phyloP scores from a whole-genome alignment of 2,113 vertebrate species.

The Ifrita kowaldi region DNA sequence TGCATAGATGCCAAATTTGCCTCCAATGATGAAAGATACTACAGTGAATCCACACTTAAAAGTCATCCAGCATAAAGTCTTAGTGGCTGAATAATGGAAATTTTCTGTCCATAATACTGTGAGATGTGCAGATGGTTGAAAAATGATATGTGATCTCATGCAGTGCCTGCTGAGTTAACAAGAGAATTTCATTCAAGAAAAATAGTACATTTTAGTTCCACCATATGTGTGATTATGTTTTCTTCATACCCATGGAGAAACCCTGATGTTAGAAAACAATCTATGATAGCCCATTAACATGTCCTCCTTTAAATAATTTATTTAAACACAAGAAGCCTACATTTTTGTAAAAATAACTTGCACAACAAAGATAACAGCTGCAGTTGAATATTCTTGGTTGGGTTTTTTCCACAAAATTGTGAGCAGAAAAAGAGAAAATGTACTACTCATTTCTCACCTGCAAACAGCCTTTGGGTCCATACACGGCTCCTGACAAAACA shows the following conservation, averaged over 20 bases:
- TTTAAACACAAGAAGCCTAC: not conserved
- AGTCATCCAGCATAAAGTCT: constrained; percentile 22
- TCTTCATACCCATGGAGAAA: constrained; percentile 41
- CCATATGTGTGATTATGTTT: constrained; percentile 64
- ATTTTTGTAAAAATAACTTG: not conserved
- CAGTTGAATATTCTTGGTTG: not conserved
- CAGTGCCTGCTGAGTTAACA: constrained; percentile 68
- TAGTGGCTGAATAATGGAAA: constrained; percentile 12
- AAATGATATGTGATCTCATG: constrained; percentile 48
- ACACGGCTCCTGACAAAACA: not conserved
- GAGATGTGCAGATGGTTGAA: constrained; percentile 61
- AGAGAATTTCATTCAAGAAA: constrained; percentile 59
- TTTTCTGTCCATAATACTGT: constrained; percentile 20
- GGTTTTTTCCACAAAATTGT: not conserved
- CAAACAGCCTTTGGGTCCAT: not conserved
- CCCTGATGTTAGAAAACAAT: constrained; percentile 47
- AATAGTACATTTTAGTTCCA: constrained; percentile 51
- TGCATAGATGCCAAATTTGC: not conserved
- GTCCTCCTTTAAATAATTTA: not conserved
- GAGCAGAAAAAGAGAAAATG: not conserved
- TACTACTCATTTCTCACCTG: not conserved
- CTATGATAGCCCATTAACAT: constrained; percentile 13
- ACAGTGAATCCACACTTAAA: not conserved
- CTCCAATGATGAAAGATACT: not conserved
- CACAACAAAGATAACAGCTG: not conserved